phyloP scores from a whole-genome alignment of 2,888 invertebrate genomes.

The Agriopis marginaria region DNA sequence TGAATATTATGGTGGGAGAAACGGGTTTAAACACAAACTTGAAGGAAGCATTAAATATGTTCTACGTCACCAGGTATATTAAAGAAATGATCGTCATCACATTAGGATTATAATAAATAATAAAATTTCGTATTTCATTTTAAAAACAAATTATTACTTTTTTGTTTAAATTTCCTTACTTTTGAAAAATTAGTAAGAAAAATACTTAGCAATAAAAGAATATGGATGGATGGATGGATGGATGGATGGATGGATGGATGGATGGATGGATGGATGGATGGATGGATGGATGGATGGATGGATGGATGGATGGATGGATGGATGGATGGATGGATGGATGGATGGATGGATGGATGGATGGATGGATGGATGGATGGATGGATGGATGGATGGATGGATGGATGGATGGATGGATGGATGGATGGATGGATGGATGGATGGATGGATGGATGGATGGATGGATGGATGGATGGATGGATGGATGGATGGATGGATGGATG shows the following conservation, averaged over 20 bases:
- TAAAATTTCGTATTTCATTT: too few relatives aligned
- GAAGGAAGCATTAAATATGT: too few relatives aligned
- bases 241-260: constrained; percentile 1
- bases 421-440: constrained; percentile 16
- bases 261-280: background rate
- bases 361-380: constrained; percentile 18
- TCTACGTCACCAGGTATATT: too few relatives aligned
- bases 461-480: constrained; percentile 9
- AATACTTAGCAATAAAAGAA: too few relatives aligned
- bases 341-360: constrained; percentile 20
- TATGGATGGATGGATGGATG: constrained; percentile 1
- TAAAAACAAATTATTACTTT: too few relatives aligned
- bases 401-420: constrained; percentile 15
- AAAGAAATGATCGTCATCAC: too few relatives aligned
- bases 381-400: constrained; percentile 15
- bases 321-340: constrained; percentile 16
- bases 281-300: background rate
- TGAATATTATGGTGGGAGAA: too few relatives aligned
- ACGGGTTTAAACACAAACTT: too few relatives aligned
- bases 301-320: constrained; percentile 7
- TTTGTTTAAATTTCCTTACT: too few relatives aligned
- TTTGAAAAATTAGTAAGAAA: background rate
- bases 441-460: constrained; percentile 15
- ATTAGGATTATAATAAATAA: too few relatives aligned
- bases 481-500: constrained; percentile 1